Percentiles rank a stretch among this genome's conserved stretches.
Conservation (phyloP, 2,888 invertebrate genomes). For the Drosophila algonquin region DNA sequence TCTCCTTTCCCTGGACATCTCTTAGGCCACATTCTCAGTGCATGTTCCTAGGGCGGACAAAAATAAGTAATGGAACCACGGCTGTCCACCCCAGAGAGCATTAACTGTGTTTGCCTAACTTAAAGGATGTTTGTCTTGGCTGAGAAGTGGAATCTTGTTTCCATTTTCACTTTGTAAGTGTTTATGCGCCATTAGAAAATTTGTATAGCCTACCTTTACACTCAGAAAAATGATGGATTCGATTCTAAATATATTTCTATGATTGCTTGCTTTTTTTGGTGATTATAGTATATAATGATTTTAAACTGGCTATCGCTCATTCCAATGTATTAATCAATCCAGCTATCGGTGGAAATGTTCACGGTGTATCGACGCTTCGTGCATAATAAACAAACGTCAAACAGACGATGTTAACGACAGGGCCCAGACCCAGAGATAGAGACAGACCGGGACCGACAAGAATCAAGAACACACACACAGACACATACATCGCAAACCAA, state of each 20-base stretch:
- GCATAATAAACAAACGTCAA: constrained; percentile 69
- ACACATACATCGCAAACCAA: constrained; percentile 41
- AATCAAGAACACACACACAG: constrained; percentile 5
- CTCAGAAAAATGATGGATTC: constrained; percentile 1
- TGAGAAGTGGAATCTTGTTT: constrained; percentile 27
- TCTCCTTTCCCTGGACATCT: constrained; percentile 16
- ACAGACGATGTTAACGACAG: constrained; percentile 42
- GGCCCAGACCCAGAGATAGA: constrained; percentile 27
- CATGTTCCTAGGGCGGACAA: background rate
- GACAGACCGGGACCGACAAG: constrained; percentile 28
- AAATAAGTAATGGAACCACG: background rate
- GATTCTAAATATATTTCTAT: background rate
- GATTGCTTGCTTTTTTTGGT: background rate
- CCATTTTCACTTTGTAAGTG: constrained; percentile 33
- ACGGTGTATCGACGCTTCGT: constrained; percentile 71
- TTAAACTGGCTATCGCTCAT: constrained; percentile 40
- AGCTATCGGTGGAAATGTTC: constrained; percentile 59
- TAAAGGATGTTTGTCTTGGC: constrained; percentile 40
- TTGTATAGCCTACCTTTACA: constrained; percentile 19
- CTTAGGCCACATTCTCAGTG: background rate
- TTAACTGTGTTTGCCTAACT: constrained; percentile 30
- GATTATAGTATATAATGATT: constrained; percentile 13
- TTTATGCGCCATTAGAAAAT: constrained; percentile 36
- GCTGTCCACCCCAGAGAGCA: background rate
- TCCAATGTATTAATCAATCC: constrained; percentile 39